Percentiles rank a stretch among this genome's conserved stretches.
Evolutionary conservation across 2,888 invertebrate genomes (phyloP).

Genomic region (Sarcophaga carnaria): DNA sequence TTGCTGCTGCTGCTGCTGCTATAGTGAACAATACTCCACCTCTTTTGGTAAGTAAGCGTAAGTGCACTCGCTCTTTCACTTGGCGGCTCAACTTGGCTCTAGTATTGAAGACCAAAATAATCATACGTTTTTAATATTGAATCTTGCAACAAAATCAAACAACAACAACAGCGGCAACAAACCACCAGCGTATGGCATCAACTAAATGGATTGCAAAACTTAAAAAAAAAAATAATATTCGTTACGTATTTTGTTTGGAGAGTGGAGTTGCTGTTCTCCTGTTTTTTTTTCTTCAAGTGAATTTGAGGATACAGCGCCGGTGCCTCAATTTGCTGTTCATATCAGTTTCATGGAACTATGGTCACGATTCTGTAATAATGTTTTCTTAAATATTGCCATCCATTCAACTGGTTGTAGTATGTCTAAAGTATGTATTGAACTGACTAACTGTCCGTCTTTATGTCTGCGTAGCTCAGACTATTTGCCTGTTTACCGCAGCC

Average conservation of each 20-base stretch:
- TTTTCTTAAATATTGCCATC: conserved; percentile 73
- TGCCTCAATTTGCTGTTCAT: conserved; percentile 74
- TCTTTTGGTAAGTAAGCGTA: conserved; percentile 37
- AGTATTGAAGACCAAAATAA: conserved; percentile 63
- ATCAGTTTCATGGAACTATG: conserved; percentile 82
- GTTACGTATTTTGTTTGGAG: conserved; percentile 47
- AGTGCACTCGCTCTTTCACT: conserved; percentile 27
- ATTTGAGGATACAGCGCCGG: conserved; percentile 64
- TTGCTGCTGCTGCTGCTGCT: conserved; percentile 18
- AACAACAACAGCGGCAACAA: conserved; percentile 27
- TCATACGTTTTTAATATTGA: conserved; percentile 67
- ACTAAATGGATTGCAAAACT: conserved; percentile 30
- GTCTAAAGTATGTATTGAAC: conserved; percentile 58
- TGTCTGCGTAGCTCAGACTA: conserved; percentile 4
- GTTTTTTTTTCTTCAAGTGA: conserved; percentile 28
- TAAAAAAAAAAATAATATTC: conserved; percentile 53
- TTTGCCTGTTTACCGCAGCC: conserved; percentile 28
- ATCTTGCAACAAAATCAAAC: conserved; percentile 58
- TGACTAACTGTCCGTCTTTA: conserved; percentile 42
- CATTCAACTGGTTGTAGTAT: conserved; percentile 62
- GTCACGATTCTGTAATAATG: conserved; percentile 82
- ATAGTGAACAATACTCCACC: conserved; percentile 56
- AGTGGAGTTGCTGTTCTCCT: conserved; percentile 16
- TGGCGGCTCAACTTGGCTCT: neutral
- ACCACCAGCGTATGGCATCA: neutral